phyloP scores from a whole-genome alignment of 2,888 invertebrate genomes.

The Melinopterus prodromus region DNA sequence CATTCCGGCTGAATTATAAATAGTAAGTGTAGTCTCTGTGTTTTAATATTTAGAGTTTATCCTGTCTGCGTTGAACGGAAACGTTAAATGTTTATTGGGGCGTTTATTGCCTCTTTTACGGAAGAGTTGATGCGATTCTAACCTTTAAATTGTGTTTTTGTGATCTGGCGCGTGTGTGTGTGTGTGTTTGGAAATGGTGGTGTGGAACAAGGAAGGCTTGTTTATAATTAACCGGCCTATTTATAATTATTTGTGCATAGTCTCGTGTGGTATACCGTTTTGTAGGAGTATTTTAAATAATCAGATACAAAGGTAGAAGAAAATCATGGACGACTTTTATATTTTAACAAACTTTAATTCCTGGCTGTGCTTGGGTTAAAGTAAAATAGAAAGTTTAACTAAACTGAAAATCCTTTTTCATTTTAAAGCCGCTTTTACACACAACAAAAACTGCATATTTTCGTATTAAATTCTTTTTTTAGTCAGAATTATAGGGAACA shows the following conservation, averaged over 20 bases:
- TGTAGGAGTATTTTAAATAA: too few relatives aligned
- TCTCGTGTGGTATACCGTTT: too few relatives aligned
- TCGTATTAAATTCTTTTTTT: too few relatives aligned
- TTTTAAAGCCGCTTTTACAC: too few relatives aligned
- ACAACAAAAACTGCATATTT: too few relatives aligned
- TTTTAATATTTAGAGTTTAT: conserved; percentile 1
- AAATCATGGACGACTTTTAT: too few relatives aligned
- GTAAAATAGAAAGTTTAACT: too few relatives aligned
- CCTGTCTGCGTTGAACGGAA: background rate
- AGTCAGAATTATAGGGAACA: too few relatives aligned
- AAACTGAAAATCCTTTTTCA: too few relatives aligned
- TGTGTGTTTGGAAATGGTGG: background rate
- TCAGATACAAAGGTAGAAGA: too few relatives aligned
- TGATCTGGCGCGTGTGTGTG: background rate
- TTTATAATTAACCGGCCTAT: background rate
- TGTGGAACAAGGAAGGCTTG: background rate
- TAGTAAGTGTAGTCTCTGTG: background rate
- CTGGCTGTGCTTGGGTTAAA: too few relatives aligned
- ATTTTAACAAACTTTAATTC: too few relatives aligned
- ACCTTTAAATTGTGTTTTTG: background rate
- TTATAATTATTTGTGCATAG: background rate
- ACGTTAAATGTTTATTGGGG: background rate
- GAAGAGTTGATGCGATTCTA: background rate
- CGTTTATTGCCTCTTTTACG: background rate
- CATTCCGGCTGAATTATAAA: background rate